Conservation (phyloP, 2,797 vertebrate species). For the Siniperca undulata region DNA sequence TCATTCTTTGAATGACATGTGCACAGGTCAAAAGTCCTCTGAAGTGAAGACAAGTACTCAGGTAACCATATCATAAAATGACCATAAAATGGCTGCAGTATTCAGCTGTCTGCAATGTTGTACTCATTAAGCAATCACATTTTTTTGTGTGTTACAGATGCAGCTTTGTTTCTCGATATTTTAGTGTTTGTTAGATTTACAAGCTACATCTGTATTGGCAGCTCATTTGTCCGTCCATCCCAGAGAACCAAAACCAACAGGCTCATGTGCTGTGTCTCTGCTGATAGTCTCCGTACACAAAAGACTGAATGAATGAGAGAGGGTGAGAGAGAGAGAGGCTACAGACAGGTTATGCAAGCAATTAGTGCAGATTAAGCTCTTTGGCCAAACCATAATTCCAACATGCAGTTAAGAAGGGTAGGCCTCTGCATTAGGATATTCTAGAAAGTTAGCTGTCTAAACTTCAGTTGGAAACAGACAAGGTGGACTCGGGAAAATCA, state of each 20-base stretch:
- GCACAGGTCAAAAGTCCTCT: not conserved
- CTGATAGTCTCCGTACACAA: conserved; percentile 74
- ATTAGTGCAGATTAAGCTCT: conserved; percentile 79
- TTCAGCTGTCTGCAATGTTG: conserved; percentile 14
- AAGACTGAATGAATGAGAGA: conserved; percentile 53
- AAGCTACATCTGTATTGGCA: conserved; percentile 37
- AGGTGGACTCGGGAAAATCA: not conserved
- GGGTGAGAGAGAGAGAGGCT: conserved; percentile 21
- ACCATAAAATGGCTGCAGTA: conserved; percentile 6
- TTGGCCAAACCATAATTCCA: conserved; percentile 65
- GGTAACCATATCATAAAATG: not conserved
- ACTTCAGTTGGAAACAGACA: not conserved
- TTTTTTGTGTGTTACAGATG: conserved; percentile 27
- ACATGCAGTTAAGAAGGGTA: conserved; percentile 39
- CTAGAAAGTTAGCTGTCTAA: conserved; percentile 5
- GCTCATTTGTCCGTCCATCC: conserved; percentile 38
- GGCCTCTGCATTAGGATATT: conserved; percentile 34
- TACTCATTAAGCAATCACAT: conserved; percentile 15
- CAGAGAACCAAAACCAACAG: conserved; percentile 53
- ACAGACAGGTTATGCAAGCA: conserved; percentile 75
- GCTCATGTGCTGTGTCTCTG: conserved; percentile 59
- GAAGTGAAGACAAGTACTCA: not conserved
- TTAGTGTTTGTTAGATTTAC: conserved; percentile 42
- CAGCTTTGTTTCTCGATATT: conserved; percentile 22
- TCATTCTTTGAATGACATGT: not conserved